Percentiles rank a stretch among this genome's conserved stretches.
phyloP scores from a whole-genome alignment of 37 sponge, comb jelly and placozoan genomes.

The Halichondria panicea region DNA sequence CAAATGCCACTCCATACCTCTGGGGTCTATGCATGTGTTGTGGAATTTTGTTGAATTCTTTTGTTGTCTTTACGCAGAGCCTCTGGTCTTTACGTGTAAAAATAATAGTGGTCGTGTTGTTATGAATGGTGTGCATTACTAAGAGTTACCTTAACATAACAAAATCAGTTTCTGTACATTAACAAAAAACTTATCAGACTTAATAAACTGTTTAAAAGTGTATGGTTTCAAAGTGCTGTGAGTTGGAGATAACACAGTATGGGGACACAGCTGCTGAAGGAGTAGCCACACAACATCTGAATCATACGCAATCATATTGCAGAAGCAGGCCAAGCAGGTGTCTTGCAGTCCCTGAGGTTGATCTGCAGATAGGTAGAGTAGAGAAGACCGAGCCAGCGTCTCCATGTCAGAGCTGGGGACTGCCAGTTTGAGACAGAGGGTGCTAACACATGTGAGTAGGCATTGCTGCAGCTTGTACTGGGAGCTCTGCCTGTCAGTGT shows the following conservation, averaged over 20 bases:
- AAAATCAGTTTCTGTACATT: constrained; percentile 10
- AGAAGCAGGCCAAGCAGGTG: constrained; percentile 10
- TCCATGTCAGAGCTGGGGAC: constrained; percentile 24
- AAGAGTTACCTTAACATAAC: no score
- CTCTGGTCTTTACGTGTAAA: not conserved
- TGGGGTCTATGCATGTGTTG: no score
- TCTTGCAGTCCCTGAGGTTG: constrained; percentile 52
- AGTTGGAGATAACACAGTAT: constrained; percentile 6
- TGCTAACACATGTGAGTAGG: constrained; percentile 23
- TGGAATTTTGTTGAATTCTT: no score
- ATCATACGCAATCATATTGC: constrained; percentile 1
- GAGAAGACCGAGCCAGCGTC: constrained; percentile 32
- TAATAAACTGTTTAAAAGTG: not conserved
- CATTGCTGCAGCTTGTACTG: constrained; percentile 33
- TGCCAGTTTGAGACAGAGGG: constrained; percentile 11
- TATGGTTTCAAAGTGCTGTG: constrained; percentile 43
- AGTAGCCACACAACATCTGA: constrained; percentile 58
- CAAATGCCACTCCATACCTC: no score
- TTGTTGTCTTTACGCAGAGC: no score
- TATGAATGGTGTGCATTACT: not conserved
- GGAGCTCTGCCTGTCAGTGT: constrained; percentile 15
- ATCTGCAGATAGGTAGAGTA: constrained; percentile 38
- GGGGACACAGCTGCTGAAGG: constrained; percentile 37
- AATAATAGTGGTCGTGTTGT: not conserved
- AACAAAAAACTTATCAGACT: not conserved